Conservation (phyloP, 2,113 vertebrate species). For the Serilophus lunatus region DNA sequence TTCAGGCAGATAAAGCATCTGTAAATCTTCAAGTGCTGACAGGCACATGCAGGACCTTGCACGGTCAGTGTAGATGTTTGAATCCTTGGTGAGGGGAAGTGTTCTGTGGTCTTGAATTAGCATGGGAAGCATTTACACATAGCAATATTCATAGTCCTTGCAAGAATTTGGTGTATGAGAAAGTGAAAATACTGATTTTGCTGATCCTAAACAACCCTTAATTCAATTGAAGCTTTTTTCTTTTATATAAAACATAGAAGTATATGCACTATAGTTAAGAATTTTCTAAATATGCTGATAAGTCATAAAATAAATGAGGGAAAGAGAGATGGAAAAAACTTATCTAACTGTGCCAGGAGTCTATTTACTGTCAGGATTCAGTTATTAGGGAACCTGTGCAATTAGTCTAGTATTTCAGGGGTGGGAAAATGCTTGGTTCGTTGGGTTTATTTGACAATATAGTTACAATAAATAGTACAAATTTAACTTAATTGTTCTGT, state of each 20-base stretch:
- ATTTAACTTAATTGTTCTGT: background rate
- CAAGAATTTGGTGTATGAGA: rapidly evolving
- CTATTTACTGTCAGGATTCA: background rate
- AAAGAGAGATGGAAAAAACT: background rate
- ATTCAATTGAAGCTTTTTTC: background rate
- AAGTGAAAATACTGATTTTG: background rate
- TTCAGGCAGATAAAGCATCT: background rate
- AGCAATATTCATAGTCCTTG: background rate
- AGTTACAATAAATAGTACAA: background rate
- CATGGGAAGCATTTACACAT: background rate
- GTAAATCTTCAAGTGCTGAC: background rate
- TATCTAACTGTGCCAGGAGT: background rate
- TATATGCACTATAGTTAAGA: background rate
- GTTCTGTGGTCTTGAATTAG: background rate
- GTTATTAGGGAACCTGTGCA: background rate
- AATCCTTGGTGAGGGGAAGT: background rate
- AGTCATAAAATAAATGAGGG: background rate
- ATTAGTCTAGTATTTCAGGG: background rate
- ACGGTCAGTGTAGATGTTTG: background rate
- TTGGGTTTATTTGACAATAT: background rate
- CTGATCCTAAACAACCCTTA: background rate
- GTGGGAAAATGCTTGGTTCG: background rate
- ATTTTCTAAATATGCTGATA: background rate
- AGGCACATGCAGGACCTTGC: background rate
- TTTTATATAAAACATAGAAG: background rate